Conservation (phyloP, 2,888 invertebrate genomes). For the Teinopalpus imperialis region DNA sequence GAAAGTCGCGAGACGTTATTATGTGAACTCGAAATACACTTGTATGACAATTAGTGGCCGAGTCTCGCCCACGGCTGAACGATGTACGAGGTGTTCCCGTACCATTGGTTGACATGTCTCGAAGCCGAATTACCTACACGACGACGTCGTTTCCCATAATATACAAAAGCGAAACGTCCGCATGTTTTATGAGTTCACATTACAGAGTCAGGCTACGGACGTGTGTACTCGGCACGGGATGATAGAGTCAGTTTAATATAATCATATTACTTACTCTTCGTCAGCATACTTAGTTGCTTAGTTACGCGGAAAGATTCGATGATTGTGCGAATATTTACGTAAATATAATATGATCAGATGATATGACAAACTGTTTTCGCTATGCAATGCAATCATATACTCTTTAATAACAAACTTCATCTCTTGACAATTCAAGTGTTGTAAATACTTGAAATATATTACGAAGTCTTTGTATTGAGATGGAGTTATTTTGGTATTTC, state of each 20-base stretch:
- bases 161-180: constrained; percentile 25
- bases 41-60: constrained; percentile 70
- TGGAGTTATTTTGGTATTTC: constrained; percentile 73
- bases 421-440: no score
- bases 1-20: constrained; percentile 63
- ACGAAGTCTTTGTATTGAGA: constrained; percentile 32
- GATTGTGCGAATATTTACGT: no score
- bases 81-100: constrained; percentile 62
- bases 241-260: no score
- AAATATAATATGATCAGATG: no score
- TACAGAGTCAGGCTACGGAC: neutral
- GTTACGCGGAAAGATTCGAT: no score
- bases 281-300: no score
- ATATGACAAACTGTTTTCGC: no score
- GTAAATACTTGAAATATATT: no score
- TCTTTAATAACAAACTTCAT: no score
- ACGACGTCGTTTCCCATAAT: constrained; percentile 33
- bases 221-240: no score
- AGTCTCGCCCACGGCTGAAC: constrained; percentile 52
- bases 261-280: no score
- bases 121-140: constrained; percentile 34
- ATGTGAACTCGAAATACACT: constrained; percentile 73
- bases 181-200: constrained; percentile 2
- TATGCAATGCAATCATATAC: no score
- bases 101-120: constrained; percentile 67